These are phyloP conservation scores for Pristionchus exspectatus DNA, from an alignment of 2,888 invertebrate species.

Conservation along the genomic window DNA sequence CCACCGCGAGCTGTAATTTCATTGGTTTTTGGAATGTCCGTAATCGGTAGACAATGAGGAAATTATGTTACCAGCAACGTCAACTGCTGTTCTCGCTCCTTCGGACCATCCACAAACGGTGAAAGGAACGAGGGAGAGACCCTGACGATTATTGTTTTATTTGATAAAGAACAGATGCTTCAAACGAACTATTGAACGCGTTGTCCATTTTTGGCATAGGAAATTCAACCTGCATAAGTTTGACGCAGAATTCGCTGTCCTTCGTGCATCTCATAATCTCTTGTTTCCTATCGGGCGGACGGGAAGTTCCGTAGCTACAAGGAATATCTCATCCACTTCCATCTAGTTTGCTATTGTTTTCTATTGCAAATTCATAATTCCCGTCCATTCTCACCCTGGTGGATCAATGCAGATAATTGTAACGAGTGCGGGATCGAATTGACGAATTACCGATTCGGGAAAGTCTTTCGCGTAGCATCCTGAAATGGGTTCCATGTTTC, in stretches of 20 bases:
- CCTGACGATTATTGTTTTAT: constrained; percentile 54
- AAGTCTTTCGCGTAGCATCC: constrained; percentile 76
- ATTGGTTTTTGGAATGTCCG: not conserved
- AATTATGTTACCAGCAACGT: constrained; percentile 68
- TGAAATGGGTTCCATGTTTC: constrained; percentile 34
- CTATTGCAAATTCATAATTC: not conserved
- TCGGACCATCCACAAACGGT: constrained; percentile 72
- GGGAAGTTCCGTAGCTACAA: constrained; percentile 57
- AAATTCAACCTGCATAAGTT: constrained; percentile 72
- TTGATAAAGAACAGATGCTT: not conserved
- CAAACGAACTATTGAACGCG: not conserved
- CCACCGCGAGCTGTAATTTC: constrained; percentile 35
- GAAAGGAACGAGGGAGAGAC: constrained; percentile 64
- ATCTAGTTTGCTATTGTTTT: not conserved
- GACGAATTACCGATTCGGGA: constrained; percentile 71
- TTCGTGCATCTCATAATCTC: constrained; percentile 75
- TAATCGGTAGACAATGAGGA: too few species aligned
- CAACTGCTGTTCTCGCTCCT: constrained; percentile 76
- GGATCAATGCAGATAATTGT: constrained; percentile 78
- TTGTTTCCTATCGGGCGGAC: constrained; percentile 76
- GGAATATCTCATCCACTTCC: not conserved
- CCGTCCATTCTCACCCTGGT: constrained; percentile 69
- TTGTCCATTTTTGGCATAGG: too few species aligned
- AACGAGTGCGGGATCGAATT: constrained; percentile 73
- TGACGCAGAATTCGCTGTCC: constrained; percentile 74